phyloP scores from a whole-genome alignment of 2,797 vertebrate genomes.

The Dendrocincla fuliginosa region DNA sequence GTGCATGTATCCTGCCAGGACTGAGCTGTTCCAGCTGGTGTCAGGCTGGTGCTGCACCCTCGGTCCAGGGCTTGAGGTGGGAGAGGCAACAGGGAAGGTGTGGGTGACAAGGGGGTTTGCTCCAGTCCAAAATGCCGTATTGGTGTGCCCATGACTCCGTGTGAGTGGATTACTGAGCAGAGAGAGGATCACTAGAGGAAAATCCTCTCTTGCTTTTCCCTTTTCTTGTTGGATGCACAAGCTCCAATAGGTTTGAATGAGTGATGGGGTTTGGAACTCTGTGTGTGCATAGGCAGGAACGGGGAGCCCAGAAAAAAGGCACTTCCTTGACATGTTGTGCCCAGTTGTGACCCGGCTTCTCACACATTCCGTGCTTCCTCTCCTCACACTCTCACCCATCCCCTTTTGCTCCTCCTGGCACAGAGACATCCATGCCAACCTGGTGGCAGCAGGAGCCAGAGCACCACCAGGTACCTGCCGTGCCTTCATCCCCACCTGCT shows the following conservation, averaged over 20 bases:
- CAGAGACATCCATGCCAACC: fast-evolving
- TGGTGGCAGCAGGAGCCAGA: fast-evolving
- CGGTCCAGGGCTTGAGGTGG: fast-evolving
- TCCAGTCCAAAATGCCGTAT: fast-evolving
- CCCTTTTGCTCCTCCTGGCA: not conserved
- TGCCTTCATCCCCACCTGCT: no score
- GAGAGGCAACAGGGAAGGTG: not conserved
- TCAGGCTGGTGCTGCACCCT: not conserved
- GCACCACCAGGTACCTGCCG: fast-evolving
- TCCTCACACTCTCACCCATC: fast-evolving
- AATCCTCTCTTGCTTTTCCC: not conserved
- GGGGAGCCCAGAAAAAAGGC: fast-evolving
- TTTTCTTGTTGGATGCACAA: not conserved
- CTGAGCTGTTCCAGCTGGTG: not conserved
- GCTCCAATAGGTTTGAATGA: no score
- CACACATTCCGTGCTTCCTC: fast-evolving
- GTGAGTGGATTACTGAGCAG: fast-evolving
- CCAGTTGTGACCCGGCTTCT: not conserved
- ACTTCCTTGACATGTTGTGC: fast-evolving
- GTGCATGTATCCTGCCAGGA: fast-evolving
- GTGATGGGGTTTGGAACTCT: fast-evolving
- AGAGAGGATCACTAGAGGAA: not conserved
- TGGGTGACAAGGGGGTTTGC: not conserved
- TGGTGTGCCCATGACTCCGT: fast-evolving
- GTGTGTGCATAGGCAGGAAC: fast-evolving